phyloP scores from a whole-genome alignment of 1,140 invertebrate species.

The Ceratina australensis region DNA sequence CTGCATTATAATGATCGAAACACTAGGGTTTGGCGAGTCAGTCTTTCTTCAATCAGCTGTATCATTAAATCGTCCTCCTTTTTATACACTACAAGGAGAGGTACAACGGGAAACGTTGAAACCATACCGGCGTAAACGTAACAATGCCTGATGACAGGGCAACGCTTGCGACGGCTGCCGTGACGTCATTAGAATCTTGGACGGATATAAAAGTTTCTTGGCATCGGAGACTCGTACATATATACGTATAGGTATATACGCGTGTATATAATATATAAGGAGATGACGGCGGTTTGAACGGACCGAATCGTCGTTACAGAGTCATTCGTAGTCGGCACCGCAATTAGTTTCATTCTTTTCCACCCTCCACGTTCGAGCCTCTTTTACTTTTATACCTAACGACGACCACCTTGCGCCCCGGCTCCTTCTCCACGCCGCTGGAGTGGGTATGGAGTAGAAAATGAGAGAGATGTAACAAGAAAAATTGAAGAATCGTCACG shows the following conservation, averaged over 20 bases:
- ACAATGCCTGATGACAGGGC: constrained; percentile 32
- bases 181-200: constrained; percentile 61
- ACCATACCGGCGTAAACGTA: background rate
- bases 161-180: constrained; percentile 22
- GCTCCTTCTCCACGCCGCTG: constrained; percentile 1
- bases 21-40: background rate
- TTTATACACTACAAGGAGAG: background rate
- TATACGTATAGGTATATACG: too few species aligned
- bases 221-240: constrained; percentile 20
- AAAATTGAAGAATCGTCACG: constrained; percentile 63
- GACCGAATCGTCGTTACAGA: constrained; percentile 46
- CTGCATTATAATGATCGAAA: background rate
- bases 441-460: constrained; percentile 26
- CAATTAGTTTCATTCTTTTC: constrained; percentile 76
- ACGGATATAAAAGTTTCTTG: constrained; percentile 51
- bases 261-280: background rate
- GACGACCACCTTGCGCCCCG: constrained; percentile 16
- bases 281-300: constrained; percentile 27
- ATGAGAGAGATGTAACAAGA: constrained; percentile 57
- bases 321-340: constrained; percentile 50
- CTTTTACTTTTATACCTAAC: constrained; percentile 39
- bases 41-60: background rate
- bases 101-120: background rate
- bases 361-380: constrained; percentile 39
- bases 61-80: background rate